These are phyloP conservation scores for Steromphala cineraria DNA, from an alignment of 2,888 invertebrate genomes.

Conservation along the genomic window DNA sequence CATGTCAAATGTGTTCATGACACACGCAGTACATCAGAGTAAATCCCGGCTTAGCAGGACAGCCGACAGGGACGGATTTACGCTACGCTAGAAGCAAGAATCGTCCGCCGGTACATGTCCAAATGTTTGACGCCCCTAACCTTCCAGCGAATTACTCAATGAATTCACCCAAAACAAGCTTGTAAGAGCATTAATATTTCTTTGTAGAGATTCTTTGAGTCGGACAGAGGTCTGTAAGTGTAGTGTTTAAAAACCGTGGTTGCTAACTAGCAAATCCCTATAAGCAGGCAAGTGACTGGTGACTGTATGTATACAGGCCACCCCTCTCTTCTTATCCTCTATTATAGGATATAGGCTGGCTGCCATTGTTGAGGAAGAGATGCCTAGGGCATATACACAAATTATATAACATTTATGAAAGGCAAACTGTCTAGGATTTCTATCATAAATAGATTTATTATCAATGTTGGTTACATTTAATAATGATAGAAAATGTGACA, in stretches of 20 bases:
- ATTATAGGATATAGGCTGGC: too few species aligned
- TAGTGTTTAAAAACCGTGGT: background rate
- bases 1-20: conserved; percentile 10
- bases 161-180: conserved; percentile 14
- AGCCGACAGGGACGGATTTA: background rate
- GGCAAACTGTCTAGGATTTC: too few species aligned
- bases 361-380: background rate
- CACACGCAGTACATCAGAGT: conserved; percentile 13
- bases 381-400: background rate
- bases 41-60: conserved; percentile 4
- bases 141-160: conserved; percentile 17
- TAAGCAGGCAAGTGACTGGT: background rate
- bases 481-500: too few species aligned
- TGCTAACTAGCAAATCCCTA: conserved; percentile 12
- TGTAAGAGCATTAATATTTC: conserved; percentile 17
- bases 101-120: background rate
- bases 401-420: background rate
- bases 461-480: too few species aligned
- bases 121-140: background rate
- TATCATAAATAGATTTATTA: too few species aligned
- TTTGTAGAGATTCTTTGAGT: background rate
- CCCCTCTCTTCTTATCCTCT: background rate
- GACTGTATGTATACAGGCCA: background rate
- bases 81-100: background rate
- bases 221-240: background rate